These are phyloP conservation scores for Elephas maximus DNA, from an alignment of 2,113 vertebrate genomes.

Conservation along the genomic window DNA sequence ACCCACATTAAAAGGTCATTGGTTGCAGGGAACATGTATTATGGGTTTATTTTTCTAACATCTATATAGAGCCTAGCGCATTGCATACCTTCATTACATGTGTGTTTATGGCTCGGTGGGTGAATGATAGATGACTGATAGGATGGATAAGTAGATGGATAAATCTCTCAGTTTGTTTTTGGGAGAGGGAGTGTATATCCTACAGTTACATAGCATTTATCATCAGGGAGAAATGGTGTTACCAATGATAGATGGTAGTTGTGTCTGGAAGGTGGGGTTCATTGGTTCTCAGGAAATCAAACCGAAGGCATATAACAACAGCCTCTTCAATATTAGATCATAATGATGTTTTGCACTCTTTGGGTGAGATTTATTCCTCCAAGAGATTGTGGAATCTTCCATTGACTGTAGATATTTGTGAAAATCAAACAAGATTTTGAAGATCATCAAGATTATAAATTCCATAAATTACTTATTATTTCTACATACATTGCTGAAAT, in stretches of 20 bases:
- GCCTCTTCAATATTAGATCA: background rate
- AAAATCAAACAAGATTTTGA: background rate
- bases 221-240: background rate
- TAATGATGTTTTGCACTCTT: background rate
- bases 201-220: background rate
- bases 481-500: background rate
- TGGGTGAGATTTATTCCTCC: background rate
- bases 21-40: no score
- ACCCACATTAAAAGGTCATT: no score
- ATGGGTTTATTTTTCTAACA: no score
- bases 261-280: background rate
- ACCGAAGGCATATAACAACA: background rate
- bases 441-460: background rate
- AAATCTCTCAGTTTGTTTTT: background rate
- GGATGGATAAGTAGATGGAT: no score
- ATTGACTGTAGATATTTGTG: background rate
- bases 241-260: background rate
- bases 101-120: no score
- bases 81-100: no score
- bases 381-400: background rate
- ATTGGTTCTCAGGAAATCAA: background rate
- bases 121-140: no score
- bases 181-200: background rate
- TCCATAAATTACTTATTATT: background rate
- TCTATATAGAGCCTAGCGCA: no score